These are phyloP conservation scores for Argyresthia albistria DNA, from an alignment of 2,888 invertebrate species.

Conservation along the genomic window DNA sequence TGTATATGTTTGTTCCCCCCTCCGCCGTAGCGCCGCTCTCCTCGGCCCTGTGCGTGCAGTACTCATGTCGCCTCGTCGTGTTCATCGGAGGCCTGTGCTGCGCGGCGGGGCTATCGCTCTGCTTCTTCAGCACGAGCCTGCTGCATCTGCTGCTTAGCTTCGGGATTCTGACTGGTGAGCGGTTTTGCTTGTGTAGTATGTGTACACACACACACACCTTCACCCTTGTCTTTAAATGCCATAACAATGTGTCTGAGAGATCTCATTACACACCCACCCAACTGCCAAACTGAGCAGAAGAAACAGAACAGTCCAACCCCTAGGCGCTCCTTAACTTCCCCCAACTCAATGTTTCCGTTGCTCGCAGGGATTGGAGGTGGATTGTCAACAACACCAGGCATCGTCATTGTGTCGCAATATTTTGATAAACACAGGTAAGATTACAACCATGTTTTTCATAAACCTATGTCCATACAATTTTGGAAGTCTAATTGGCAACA, in stretches of 20 bases:
- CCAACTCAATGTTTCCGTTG: no score
- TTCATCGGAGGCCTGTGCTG: slow-evolving; percentile 82
- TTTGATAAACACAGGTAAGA: slow-evolving; percentile 80
- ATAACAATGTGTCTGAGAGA: no score
- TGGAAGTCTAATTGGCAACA: no score
- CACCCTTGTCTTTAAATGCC: no score
- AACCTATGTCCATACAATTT: no score
- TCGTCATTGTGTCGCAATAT: slow-evolving; percentile 85
- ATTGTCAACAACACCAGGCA: slow-evolving; percentile 84
- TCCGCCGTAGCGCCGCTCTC: slow-evolving; percentile 75
- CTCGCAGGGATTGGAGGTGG: slow-evolving; percentile 81
- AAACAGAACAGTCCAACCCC: no score
- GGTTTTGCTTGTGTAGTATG: no score
- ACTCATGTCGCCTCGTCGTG: slow-evolving; percentile 79
- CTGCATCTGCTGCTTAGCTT: slow-evolving; percentile 80
- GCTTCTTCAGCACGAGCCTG: slow-evolving; percentile 79
- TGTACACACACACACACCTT: no score
- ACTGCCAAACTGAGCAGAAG: no score
- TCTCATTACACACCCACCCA: no score
- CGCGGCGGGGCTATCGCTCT: slow-evolving; percentile 77
- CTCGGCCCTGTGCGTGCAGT: slow-evolving; percentile 80
- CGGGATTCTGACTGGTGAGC: slow-evolving; percentile 79
- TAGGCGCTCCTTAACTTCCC: background rate
- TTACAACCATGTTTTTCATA: no score
- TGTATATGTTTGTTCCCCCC: no score